Base-by-base conservation (phyloP, 1,140 invertebrate species). In the Drosophila pseudoananassae region DNA sequence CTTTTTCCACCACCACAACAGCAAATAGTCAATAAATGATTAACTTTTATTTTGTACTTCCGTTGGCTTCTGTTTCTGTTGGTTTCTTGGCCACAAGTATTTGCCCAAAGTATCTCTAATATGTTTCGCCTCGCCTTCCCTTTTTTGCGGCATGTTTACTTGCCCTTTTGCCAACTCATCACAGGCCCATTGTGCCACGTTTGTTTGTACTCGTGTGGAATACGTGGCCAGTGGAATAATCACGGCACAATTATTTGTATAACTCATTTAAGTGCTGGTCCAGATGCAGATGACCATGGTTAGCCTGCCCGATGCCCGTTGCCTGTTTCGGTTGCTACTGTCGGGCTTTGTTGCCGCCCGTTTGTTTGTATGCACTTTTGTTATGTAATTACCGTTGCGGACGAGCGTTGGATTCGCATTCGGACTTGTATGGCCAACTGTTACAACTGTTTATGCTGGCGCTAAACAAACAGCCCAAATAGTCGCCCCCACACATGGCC, bases 371-470 rank as follows among this genome's bases (percentile, higher is more conserved):
- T 83, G 64, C 79, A 68, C 65, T 84, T 84, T 78, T 87, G 77
- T 87, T 87, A 81, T 77, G 69, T 78, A 85, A 85, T 87, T 87
- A 87, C 73, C 77, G 68, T 55, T 69, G 76, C 56, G 63, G 59
- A 50, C 45, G 49, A 31, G 40, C 40, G n/a, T 27, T 56, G 50
- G 25, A 49, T 31, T 66, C 50, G 63, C 23, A 47, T 50, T 40
- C 6, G 54, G 55, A 52, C 77, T 76, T 85, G 77, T 84, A 81
- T 40, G 46, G 49, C 82, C 81, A 85, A 84, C 81, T 84, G 81
- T 84, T 85, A 81, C 82, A 81, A 77, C 68, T 85, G 82, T 81
- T 85, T 85, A 87, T 85, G 81, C 81, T 75, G 81, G 81, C 78
- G 82, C 78, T 78, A 64, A 78, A 59, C 78, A 85, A 81, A 85